Percentiles rank a stretch among this genome's conserved stretches.
phyloP scores from a whole-genome alignment of 1,140 invertebrate species.

The Drosophila orosa region DNA sequence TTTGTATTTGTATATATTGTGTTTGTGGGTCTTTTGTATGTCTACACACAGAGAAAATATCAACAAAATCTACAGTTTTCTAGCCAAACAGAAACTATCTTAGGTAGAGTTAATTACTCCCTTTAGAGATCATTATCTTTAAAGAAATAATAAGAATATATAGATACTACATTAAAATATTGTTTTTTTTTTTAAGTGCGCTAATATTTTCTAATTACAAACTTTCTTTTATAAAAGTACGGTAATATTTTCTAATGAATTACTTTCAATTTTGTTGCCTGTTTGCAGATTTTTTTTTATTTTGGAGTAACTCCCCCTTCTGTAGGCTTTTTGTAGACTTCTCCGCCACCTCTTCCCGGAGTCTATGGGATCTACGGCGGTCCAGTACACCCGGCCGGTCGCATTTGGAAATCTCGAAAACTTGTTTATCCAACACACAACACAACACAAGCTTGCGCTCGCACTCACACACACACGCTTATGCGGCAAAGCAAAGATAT shows the following conservation, averaged over 20 bases:
- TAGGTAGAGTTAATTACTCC: background rate
- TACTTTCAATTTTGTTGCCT: background rate
- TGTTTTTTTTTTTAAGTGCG: no score
- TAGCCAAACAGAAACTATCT: background rate
- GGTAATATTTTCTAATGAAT: background rate
- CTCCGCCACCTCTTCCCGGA: conserved; percentile 14
- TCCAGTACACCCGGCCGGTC: conserved; percentile 62
- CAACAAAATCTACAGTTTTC: background rate
- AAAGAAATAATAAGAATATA: background rate
- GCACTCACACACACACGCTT: background rate
- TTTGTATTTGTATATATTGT: conserved; percentile 24
- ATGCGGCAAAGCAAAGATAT: background rate
- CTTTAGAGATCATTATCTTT: background rate
- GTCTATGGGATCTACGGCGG: conserved; percentile 24
- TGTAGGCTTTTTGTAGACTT: conserved; percentile 7
- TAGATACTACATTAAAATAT: background rate
- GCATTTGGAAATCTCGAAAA: conserved; percentile 80
- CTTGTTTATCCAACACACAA: conserved; percentile 74
- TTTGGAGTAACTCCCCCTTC: conserved; percentile 38
- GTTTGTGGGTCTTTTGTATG: conserved; percentile 23
- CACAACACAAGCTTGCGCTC: conserved; percentile 11
- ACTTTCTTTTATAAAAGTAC: background rate
- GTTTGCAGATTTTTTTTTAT: background rate
- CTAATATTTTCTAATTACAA: background rate
- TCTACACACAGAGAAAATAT: conserved; percentile 19